Evolutionary conservation across 2,797 vertebrate species (phyloP).

Genomic region (Okamejei kenojei): DNA sequence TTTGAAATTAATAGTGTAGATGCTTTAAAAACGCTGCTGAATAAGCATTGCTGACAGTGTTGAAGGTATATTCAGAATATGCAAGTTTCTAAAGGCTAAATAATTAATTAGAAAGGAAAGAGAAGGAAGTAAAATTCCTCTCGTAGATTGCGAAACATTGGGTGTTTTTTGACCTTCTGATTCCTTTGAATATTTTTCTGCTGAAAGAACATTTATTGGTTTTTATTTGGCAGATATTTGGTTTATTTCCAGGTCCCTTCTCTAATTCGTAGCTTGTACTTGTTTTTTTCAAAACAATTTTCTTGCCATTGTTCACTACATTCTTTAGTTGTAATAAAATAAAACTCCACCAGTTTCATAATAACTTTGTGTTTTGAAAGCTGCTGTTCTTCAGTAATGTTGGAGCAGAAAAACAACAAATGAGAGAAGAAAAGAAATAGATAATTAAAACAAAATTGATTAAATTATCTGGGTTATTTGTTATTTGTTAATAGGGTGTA

Average conservation of each 20-base stretch:
- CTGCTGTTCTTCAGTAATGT: not conserved
- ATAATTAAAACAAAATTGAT: not conserved
- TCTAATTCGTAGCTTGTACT: not conserved
- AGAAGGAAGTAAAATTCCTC: not conserved
- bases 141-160: not conserved
- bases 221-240: no score
- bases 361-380: not conserved
- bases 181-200: not conserved
- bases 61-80: not conserved
- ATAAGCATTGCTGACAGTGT: not conserved
- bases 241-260: not conserved
- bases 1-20: not conserved
- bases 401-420: not conserved
- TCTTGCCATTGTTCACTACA: not conserved
- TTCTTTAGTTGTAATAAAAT: not conserved
- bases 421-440: not conserved
- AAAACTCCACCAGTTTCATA: not conserved
- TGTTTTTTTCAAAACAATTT: not conserved
- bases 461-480: not conserved
- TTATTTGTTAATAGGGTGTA: not conserved
- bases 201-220: not conserved
- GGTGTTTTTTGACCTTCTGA: not conserved
- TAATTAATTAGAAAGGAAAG: not conserved
- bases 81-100: not conserved
- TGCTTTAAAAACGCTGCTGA: not conserved